Conservation (phyloP, 2,888 invertebrate species). For the Endotricha flammealis region DNA sequence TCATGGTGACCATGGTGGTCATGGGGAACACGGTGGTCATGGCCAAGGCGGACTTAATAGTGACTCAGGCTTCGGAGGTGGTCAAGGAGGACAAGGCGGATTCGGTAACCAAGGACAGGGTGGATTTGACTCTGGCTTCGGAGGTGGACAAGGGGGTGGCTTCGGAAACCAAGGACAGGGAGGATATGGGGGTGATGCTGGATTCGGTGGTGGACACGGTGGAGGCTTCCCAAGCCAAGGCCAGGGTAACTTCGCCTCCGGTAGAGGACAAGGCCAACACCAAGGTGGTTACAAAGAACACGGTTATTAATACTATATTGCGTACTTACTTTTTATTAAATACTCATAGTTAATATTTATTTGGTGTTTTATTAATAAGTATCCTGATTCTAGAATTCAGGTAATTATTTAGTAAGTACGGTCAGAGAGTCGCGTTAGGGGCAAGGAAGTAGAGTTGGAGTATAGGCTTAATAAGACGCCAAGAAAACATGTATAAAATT, state of each 20-base stretch:
- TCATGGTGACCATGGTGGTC: neutral
- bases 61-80: conserved; percentile 1
- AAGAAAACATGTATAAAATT: too few species aligned
- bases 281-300: conserved; percentile 5
- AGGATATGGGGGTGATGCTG: conserved; percentile 21
- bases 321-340: neutral
- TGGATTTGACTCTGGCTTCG: conserved; percentile 21
- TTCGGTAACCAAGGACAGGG: conserved; percentile 13
- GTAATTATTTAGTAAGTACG: too few species aligned
- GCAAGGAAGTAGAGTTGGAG: too few species aligned
- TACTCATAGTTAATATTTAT: neutral
- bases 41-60: neutral
- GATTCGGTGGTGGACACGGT: conserved; percentile 12
- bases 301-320: conserved; percentile 2
- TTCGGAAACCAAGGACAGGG: conserved; percentile 14
- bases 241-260: neutral
- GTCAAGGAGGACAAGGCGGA: conserved; percentile 1
- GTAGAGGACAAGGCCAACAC: neutral
- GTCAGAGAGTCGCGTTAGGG: too few species aligned
- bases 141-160: conserved; percentile 8
- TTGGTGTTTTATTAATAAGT: neutral
- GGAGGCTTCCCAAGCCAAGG: neutral
- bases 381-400: too few species aligned
- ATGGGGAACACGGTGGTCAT: conserved; percentile 1
- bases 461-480: too few species aligned